Base-by-base conservation (phyloP, 2,888 invertebrate species). In the Omphaloscelis lunosa region DNA sequence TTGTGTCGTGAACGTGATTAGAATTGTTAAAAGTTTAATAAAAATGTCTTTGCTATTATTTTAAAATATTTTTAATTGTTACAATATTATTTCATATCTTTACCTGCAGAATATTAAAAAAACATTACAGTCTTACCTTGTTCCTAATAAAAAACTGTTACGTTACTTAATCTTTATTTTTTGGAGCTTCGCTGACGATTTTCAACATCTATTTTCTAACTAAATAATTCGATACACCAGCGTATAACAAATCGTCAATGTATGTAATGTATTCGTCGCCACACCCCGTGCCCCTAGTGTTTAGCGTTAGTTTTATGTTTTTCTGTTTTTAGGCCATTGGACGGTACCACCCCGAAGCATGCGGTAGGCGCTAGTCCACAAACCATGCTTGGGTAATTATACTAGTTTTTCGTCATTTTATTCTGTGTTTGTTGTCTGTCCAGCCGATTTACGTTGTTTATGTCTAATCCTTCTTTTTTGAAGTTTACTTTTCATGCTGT, bases 311-410 rank as follows among this genome's bases (percentile, higher is more conserved):
- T 94, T 93, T 94, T 95, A 95, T 94, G 94, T 95, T 95, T 97
- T 94, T 96, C 94, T 96, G 95, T 96, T 97, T 97, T 96, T 97
- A 97, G 97, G 97, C 97, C 97, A 92, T 96, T 97, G 97, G 97
- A 97, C 92, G 96, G 96, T 92, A 95, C 96, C 87, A 95, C 96
- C 78, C 96, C 96, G 96, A 97, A 97, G 96, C 96, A 96, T 96
- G 97, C 96, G 87, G 96, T 97, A 96, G 96, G 95, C 91, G 96
- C 95, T 96, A 96, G 94, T 91, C 96, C 97, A 95, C 97, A 97
- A 97, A 93, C 96, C 95, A 95, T 96, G 94, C 97, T 97, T 95
- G 97, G 97, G 97, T 97, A 97, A 97, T 97, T 97, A 96, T 97
- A 89, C 75, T 89, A 80, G 87, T 88, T 91, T 82, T 76, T 78